These are phyloP conservation scores for Cichladusa arquata DNA, from an alignment of 2,113 vertebrate genomes.

Conservation along the genomic window DNA sequence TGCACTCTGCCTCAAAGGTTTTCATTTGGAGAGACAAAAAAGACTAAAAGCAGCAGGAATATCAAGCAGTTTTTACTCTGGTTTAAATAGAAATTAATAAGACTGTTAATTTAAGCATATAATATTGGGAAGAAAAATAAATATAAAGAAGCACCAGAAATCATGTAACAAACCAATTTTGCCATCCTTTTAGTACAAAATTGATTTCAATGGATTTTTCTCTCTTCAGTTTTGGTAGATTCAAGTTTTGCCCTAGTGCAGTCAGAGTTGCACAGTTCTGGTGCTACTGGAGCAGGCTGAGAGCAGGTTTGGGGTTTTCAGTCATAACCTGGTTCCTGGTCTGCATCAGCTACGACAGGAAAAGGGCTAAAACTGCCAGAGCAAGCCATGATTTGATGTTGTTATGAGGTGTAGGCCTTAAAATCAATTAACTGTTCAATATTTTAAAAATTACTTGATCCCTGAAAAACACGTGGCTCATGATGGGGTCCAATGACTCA, in stretches of 20 bases:
- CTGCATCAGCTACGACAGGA: accelerated
- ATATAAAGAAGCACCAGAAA: background rate
- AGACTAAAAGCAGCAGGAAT: background rate
- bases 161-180: background rate
- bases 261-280: background rate
- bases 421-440: background rate
- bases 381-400: background rate
- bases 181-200: background rate
- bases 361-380: background rate
- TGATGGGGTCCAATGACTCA: background rate
- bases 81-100: background rate
- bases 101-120: background rate
- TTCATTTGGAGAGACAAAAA: background rate
- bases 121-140: background rate
- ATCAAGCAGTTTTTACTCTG: background rate
- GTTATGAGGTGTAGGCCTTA: background rate
- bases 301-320: background rate
- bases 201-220: background rate
- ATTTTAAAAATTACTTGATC: background rate
- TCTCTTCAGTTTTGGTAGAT: background rate
- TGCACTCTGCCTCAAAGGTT: background rate
- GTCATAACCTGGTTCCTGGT: background rate
- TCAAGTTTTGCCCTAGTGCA: background rate
- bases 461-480: background rate
- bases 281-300: background rate